Conservation (phyloP, 2,113 vertebrate genomes). For the Apeltes quadracus region DNA sequence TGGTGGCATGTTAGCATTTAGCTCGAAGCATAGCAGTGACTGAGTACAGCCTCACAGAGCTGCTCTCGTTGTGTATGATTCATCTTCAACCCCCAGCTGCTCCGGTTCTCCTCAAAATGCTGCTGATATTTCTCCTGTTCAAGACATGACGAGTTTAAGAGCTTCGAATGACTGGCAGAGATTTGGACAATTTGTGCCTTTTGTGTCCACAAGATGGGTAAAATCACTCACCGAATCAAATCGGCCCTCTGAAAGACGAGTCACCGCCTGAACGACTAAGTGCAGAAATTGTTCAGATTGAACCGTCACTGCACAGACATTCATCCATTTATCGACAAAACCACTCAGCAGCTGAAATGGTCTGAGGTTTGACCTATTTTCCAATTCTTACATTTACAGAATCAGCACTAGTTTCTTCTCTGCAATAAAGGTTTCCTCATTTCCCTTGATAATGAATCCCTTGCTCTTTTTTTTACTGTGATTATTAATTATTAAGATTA, state of each 20-base stretch:
- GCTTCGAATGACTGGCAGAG: slow-evolving; percentile 10
- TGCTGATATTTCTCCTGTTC: slow-evolving; percentile 5
- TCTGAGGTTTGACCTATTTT: slow-evolving; percentile 71
- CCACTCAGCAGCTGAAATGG: slow-evolving; percentile 33
- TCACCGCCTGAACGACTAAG: slow-evolving; percentile 44
- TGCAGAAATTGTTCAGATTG: slow-evolving; percentile 36
- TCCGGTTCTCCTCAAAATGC: neutral
- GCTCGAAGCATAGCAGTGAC: too few relatives aligned
- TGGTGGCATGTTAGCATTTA: neutral
- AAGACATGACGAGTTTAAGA: slow-evolving; percentile 12
- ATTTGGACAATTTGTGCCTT: slow-evolving; percentile 55
- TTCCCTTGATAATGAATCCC: slow-evolving; percentile 18
- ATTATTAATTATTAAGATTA: slow-evolving; percentile 15
- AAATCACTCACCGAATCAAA: slow-evolving; percentile 37
- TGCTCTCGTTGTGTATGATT: neutral
- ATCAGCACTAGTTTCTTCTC: slow-evolving; percentile 15
- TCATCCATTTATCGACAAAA: slow-evolving; percentile 53
- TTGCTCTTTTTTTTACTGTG: slow-evolving; percentile 11
- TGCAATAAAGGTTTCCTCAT: slow-evolving; percentile 24
- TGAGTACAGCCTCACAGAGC: neutral
- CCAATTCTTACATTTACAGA: slow-evolving; percentile 25
- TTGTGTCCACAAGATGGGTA: slow-evolving; percentile 46
- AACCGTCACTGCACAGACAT: slow-evolving; percentile 26
- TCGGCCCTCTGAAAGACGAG: slow-evolving; percentile 29
- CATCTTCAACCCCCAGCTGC: neutral